A percentile compares a stretch with the other conserved stretches of the same genome.
These are phyloP conservation scores for Agrypnus murinus DNA, from an alignment of 2,888 invertebrate genomes.

Conservation along the genomic window DNA sequence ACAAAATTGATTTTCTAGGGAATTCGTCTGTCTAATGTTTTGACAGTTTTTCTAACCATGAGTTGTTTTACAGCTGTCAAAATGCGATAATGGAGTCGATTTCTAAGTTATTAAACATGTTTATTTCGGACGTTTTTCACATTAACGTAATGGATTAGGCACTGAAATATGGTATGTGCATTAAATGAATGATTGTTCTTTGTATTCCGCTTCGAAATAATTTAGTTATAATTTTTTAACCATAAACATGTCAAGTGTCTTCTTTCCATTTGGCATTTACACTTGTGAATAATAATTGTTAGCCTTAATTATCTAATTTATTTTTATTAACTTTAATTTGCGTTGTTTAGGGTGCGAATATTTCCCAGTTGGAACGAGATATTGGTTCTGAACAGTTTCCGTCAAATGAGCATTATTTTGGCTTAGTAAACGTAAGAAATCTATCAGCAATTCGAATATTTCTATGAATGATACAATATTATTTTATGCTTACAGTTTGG, in stretches of 20 bases:
- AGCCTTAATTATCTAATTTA: slow-evolving; percentile 52
- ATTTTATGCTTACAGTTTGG: slow-evolving; percentile 85
- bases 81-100: slow-evolving; percentile 70
- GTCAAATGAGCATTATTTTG: slow-evolving; percentile 99
- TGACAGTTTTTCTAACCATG: slow-evolving; percentile 51
- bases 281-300: slow-evolving; percentile 28
- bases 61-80: slow-evolving; percentile 66
- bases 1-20: slow-evolving; percentile 20
- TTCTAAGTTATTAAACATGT: slow-evolving; percentile 67
- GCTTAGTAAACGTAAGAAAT: slow-evolving; percentile 93
- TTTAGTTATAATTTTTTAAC: slow-evolving; percentile 32
- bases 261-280: slow-evolving; percentile 18
- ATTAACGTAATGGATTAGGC: slow-evolving; percentile 70
- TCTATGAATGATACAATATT: not conserved
- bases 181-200: slow-evolving; percentile 10
- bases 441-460: not conserved
- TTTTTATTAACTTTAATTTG: slow-evolving; percentile 48
- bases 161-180: slow-evolving; percentile 68
- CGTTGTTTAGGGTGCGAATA: slow-evolving; percentile 93
- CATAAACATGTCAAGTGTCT: slow-evolving; percentile 26
- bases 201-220: not conserved
- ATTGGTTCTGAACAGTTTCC: slow-evolving; percentile 99
- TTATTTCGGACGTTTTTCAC: slow-evolving; percentile 68
- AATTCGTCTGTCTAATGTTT: slow-evolving; percentile 34
- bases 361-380: slow-evolving; percentile 99